A percentile compares a stretch with the other conserved stretches of the same genome.
These are phyloP conservation scores for Conus betulinus DNA, from an alignment of 1,140 invertebrate species.

Conservation along the genomic window DNA sequence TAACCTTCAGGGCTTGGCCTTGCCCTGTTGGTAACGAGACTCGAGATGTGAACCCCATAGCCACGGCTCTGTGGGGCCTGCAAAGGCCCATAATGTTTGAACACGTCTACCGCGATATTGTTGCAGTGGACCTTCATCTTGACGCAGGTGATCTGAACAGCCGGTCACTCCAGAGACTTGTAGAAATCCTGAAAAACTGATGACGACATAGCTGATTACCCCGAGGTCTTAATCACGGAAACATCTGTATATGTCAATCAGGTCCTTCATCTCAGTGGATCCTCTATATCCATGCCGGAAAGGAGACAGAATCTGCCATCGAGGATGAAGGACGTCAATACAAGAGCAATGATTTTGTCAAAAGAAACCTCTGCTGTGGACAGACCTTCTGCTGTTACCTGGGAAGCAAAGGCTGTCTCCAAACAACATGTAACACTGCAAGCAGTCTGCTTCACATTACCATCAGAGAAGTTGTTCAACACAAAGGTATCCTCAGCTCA, in stretches of 20 bases:
- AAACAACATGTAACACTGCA: neutral
- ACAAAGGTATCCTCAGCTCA: neutral
- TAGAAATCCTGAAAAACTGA: neutral
- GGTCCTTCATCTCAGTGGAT: neutral
- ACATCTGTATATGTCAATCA: neutral
- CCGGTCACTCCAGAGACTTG: neutral
- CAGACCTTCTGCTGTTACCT: neutral
- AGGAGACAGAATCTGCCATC: neutral
- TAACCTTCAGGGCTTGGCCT: slow-evolving; percentile 14
- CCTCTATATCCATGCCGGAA: neutral
- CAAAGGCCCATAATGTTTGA: slow-evolving; percentile 12
- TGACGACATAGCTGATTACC: neutral
- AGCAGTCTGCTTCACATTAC: neutral
- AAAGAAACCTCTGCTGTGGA: neutral
- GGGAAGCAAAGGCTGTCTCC: neutral
- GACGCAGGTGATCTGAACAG: neutral
- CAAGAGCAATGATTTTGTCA: neutral
- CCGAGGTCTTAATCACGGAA: neutral
- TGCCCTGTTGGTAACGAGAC: neutral
- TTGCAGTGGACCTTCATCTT: neutral
- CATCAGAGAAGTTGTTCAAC: neutral
- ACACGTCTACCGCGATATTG: neutral
- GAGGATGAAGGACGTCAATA: neutral
- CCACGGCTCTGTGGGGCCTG: slow-evolving; percentile 29
- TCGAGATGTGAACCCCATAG: slow-evolving; percentile 10